Evolutionary conservation across 2,797 vertebrate genomes (phyloP), one percentile per base, ranked within the genome.

Genomic region (Steatocranus sp.): DNA sequence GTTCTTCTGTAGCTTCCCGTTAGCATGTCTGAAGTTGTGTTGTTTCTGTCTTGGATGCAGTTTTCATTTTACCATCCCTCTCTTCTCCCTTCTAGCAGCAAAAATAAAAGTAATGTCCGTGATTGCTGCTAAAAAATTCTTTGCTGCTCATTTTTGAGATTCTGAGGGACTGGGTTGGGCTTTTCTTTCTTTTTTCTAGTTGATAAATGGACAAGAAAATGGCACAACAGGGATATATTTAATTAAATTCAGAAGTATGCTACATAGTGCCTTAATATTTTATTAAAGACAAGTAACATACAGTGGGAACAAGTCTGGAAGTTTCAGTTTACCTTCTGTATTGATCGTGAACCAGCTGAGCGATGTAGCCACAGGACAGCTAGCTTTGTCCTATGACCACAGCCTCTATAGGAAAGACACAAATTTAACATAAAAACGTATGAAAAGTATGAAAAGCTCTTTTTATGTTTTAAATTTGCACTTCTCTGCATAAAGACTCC

Each of bases 351-450:
- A 61, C 56, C 30, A 61, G 30, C 56, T 34, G 10, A 5, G 30
- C 2, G 30, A 34, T 61, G 17, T 34, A 34, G 56, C 56, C 30
- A 61, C 56, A 34, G 56, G 30, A 11, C 56, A 61, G 9, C 56
- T 61, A 34, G 56, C 10, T 61, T 61, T 34, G 30, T 7, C 56
- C 56, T 61, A 7, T 34, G 30, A 34, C 30, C 30, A 5, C 30
- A 34, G 30, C 30, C 30, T 61, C 6, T 34, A 58, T 58, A 32
- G 17, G 27, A 58, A 58, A 58, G 27, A 61, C 10, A n/a, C 30
- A 34, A 61, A 34, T 34, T 61, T 61, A 61, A 34, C 1, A 61
- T 34, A 7, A 34, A 61, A 0, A 0, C 15, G 0, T 54, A 54
- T 54, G 23, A 54, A 54, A 32, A 32, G 30, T n/a, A 61, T n/a